phyloP scores from a whole-genome alignment of 2,113 vertebrate genomes.

The Atlantisia rogersi region DNA sequence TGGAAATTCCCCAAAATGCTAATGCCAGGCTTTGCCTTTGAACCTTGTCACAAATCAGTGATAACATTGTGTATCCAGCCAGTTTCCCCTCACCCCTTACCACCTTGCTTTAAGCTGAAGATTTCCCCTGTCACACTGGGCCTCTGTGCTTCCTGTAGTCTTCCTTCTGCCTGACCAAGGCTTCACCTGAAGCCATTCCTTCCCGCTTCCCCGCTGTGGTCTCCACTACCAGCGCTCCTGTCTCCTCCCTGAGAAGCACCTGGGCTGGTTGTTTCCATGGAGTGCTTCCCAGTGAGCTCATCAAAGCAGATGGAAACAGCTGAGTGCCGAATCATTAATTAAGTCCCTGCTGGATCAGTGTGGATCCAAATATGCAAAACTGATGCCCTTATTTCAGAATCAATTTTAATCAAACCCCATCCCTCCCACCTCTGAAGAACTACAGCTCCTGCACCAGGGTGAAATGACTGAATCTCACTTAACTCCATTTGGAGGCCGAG shows the following conservation, averaged over 20 bases:
- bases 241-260: neutral
- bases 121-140: neutral
- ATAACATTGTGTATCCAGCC: neutral
- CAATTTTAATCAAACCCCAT: neutral
- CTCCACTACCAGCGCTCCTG: neutral
- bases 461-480: neutral
- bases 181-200: neutral
- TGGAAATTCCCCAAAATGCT: neutral
- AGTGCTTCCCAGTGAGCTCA: neutral
- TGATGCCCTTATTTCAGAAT: neutral
- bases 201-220: rapidly evolving
- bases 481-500: neutral
- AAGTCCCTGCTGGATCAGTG: neutral
- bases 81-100: neutral
- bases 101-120: neutral
- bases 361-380: neutral
- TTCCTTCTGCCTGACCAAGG: neutral
- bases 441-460: neutral
- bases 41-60: neutral
- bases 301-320: neutral
- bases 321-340: neutral
- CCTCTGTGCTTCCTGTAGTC: neutral
- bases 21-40: neutral
- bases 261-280: neutral
- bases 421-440: neutral